Conservation (phyloP, 2,113 vertebrate species). For the Origma solitaria region DNA sequence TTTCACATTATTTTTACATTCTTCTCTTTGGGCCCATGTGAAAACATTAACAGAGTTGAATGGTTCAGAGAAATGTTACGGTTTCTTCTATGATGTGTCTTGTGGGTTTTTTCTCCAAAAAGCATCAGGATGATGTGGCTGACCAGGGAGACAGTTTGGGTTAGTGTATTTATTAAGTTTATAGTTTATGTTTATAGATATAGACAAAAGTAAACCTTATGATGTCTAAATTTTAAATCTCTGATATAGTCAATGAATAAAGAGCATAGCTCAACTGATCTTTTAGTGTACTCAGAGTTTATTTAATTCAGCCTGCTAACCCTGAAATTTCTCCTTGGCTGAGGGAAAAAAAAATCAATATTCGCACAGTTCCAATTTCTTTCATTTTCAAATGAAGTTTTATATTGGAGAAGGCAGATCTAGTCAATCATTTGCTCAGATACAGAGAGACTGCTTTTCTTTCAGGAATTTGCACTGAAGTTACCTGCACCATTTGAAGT, state of each 20-base stretch:
- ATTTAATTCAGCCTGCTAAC: not conserved
- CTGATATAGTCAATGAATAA: not conserved
- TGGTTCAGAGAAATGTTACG: not conserved
- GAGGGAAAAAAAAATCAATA: not conserved
- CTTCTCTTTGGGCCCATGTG: not conserved
- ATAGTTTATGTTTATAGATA: not conserved
- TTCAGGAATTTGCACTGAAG: not conserved
- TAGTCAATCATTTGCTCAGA: not conserved
- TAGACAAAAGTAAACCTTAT: not conserved
- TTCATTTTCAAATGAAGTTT: not conserved
- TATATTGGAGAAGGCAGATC: not conserved
- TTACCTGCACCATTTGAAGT: constrained; percentile 9
- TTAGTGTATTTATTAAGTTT: not conserved
- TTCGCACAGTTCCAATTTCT: not conserved
- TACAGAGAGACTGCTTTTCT: not conserved
- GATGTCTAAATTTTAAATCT: not conserved
- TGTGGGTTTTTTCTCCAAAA: not conserved
- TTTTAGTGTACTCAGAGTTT: not conserved
- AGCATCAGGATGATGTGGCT: not conserved
- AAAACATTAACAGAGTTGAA: not conserved
- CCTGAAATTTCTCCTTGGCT: not conserved
- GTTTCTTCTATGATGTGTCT: not conserved
- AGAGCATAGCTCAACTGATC: not conserved
- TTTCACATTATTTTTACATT: not conserved
- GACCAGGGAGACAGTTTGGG: not conserved